Conservation (phyloP, 2,797 vertebrate genomes). For the Acanthurus lineatus region DNA sequence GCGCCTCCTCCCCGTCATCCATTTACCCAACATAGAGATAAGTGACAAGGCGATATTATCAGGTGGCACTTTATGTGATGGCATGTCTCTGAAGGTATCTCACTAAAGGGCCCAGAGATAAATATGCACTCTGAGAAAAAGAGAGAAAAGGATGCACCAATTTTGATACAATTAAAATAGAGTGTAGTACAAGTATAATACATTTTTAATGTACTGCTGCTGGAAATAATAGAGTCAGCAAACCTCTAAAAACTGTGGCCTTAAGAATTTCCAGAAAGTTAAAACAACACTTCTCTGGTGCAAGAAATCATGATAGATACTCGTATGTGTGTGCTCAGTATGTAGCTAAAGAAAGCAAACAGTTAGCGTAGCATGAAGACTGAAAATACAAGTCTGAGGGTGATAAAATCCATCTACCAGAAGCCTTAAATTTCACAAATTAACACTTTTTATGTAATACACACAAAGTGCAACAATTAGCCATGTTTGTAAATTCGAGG, state of each 20-base stretch:
- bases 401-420: too few relatives aligned
- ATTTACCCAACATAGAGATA: slow-evolving; percentile 41
- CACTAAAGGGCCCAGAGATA: slow-evolving; percentile 42
- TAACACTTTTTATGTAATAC: not conserved
- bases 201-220: not conserved
- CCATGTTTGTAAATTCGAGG: not conserved
- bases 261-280: not conserved
- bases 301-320: slow-evolving; percentile 9
- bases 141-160: not conserved
- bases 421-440: not conserved
- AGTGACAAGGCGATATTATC: slow-evolving; percentile 53
- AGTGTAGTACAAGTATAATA: not conserved
- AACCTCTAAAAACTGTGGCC: not conserved
- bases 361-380: not conserved
- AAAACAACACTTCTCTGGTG: not conserved
- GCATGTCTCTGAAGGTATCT: slow-evolving; percentile 38
- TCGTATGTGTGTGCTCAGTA: slow-evolving; percentile 11
- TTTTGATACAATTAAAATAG: slow-evolving; percentile 1
- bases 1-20: slow-evolving; percentile 26
- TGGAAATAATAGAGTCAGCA: slow-evolving; percentile 17
- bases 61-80: slow-evolving; percentile 54
- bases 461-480: not conserved
- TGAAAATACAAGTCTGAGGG: not conserved
- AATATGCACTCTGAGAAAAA: slow-evolving; percentile 29
- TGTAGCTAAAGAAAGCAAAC: slow-evolving; percentile 7